These are phyloP conservation scores for Mythimna ferrago DNA, from an alignment of 2,888 invertebrate species.

Conservation along the genomic window DNA sequence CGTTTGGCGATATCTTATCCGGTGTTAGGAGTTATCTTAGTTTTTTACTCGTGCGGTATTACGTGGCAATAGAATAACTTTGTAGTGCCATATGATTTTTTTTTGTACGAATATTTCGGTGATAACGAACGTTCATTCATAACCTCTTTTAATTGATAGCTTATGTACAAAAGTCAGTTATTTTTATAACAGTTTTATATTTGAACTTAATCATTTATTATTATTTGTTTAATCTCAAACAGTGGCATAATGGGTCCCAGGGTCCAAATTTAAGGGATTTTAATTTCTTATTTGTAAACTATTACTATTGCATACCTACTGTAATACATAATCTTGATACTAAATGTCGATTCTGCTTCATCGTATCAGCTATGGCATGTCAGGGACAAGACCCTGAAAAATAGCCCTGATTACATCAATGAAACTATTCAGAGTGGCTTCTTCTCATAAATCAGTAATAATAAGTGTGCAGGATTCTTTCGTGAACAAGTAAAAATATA, in stretches of 20 bases:
- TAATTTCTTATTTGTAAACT: too few relatives aligned
- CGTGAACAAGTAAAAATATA: background rate
- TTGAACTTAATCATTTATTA: too few relatives aligned
- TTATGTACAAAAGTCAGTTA: background rate
- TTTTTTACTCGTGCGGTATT: conserved; percentile 13
- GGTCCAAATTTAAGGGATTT: background rate
- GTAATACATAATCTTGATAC: too few relatives aligned
- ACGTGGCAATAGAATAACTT: conserved; percentile 31
- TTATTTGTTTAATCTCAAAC: background rate
- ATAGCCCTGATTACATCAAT: too few relatives aligned
- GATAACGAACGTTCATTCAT: conserved; percentile 49
- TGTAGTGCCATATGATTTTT: conserved; percentile 14
- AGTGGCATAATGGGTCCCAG: background rate
- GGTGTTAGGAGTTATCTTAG: conserved; percentile 45
- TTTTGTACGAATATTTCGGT: conserved; percentile 2
- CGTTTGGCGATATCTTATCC: conserved; percentile 42
- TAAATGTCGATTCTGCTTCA: too few relatives aligned
- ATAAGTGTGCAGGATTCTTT: background rate
- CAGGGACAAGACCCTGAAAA: too few relatives aligned
- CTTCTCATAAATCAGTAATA: background rate
- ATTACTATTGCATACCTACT: too few relatives aligned
- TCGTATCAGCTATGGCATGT: too few relatives aligned
- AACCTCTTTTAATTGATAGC: background rate
- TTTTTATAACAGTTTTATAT: background rate
- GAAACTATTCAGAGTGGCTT: background rate